These are phyloP conservation scores for Apeltes quadracus DNA, from an alignment of 2,113 vertebrate genomes.

Conservation along the genomic window DNA sequence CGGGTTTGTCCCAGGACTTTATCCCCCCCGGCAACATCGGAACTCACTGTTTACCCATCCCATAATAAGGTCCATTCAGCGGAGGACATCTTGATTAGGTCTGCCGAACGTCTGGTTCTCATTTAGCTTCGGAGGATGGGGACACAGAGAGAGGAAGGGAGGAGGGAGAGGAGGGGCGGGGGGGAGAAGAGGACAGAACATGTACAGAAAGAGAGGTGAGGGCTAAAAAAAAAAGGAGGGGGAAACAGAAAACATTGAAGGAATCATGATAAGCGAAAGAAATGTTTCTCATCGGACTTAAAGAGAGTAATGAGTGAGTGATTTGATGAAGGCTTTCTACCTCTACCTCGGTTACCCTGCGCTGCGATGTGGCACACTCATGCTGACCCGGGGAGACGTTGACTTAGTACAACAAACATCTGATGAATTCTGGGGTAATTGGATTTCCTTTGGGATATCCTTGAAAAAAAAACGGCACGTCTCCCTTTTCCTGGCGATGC, in stretches of 20 bases:
- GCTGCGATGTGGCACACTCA: slow-evolving; percentile 2
- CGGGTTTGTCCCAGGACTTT: slow-evolving; percentile 56
- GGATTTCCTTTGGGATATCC: slow-evolving; percentile 23
- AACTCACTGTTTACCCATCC: slow-evolving; percentile 79
- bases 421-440: slow-evolving; percentile 16
- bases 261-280: too few species aligned
- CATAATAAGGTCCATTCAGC: slow-evolving; percentile 76
- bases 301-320: neutral
- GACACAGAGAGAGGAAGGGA: slow-evolving; percentile 30
- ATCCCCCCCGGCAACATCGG: slow-evolving; percentile 73
- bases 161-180: slow-evolving; percentile 2
- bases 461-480: slow-evolving; percentile 22
- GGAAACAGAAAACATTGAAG: slow-evolving; percentile 9
- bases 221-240: slow-evolving; percentile 12
- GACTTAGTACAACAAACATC: slow-evolving; percentile 32
- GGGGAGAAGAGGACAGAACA: slow-evolving; percentile 21
- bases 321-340: neutral
- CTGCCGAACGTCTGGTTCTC: slow-evolving; percentile 73
- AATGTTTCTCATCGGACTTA: neutral
- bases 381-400: slow-evolving; percentile 29
- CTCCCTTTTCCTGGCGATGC: slow-evolving; percentile 6
- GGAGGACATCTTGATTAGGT: slow-evolving; percentile 78
- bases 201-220: slow-evolving; percentile 12
- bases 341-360: slow-evolving; percentile 16
- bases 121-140: slow-evolving; percentile 68